Base-by-base conservation (phyloP, 92 coral and sea anemone species). In the Pocillopora meandrina region DNA sequence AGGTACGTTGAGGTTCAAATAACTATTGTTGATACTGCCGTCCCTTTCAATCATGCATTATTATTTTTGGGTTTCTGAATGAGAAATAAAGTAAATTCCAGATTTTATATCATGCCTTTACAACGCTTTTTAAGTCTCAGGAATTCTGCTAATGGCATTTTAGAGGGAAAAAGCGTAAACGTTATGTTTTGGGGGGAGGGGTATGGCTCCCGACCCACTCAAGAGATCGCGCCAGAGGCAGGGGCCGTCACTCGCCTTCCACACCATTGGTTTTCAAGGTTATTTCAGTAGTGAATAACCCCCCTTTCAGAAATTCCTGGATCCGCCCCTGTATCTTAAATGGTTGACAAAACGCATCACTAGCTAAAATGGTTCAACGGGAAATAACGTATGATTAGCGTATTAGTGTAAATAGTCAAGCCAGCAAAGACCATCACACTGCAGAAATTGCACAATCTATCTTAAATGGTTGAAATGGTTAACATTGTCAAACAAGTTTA, bases 101-200 rank as follows among this genome's bases (percentile, higher is more conserved):
- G 26, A 83, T 83, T 72, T 83, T 73, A 83, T 61, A 72, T 61
- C 79, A 72, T 70, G 73, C 71, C 78, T 73, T 73, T 65, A 68
- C 77, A 75, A 59, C 35, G 64, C 66, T 81, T 69, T 67, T 81
- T 64, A 66, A 81, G 76, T 65, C 85, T 60, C 86, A 58, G 71
- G 86, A 82, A 82, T 82, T 26, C 80, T 82, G 85, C 55, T 69
- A 82, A 82, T 47, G 85, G 85, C 68, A 58, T 82, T 82, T 69
- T 82, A 71, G 86, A 71, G 78, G 67, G 86, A 56, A 67, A 82
- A 66, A 13, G 11, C 2, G 60, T 33, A 83, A 52, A 82, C 63
- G 33, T 26, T 26, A 26, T 59, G 61, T 61, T 83, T 73, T 60
- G 68, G 72, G 72, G 78, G 79, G 80, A 21, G 21, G 71, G 80